These are phyloP conservation scores for Oophaga sylvatica DNA, from an alignment of 2,797 vertebrate genomes.

Conservation along the genomic window DNA sequence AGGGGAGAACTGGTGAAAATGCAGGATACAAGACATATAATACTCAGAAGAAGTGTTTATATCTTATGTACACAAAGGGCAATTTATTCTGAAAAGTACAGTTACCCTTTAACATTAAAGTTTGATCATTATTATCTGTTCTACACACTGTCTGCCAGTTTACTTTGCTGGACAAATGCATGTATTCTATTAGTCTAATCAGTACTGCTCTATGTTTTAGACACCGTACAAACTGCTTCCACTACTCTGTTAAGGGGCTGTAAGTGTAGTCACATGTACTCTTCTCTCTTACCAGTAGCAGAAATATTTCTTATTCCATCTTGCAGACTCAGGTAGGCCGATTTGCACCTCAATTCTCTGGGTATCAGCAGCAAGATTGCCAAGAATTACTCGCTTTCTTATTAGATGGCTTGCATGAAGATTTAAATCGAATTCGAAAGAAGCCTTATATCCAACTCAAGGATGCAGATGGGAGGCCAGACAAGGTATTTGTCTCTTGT, in stretches of 20 bases:
- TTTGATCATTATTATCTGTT: neutral
- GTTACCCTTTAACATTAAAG: neutral
- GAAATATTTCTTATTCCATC: slow-evolving; percentile 16
- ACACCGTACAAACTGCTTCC: neutral
- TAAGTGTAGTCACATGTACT: neutral
- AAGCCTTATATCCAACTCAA: slow-evolving; percentile 98
- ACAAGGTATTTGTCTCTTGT: slow-evolving; percentile 80
- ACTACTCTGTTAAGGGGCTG: too few species aligned
- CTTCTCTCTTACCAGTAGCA: neutral
- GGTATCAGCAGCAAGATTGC: slow-evolving; percentile 98
- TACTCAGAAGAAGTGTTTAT: too few species aligned
- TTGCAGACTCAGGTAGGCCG: slow-evolving; percentile 93
- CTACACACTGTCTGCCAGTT: neutral
- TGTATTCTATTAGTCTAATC: neutral
- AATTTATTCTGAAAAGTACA: too few species aligned
- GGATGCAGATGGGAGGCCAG: slow-evolving; percentile 91
- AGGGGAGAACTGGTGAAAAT: too few species aligned
- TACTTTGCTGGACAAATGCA: neutral
- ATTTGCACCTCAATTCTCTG: slow-evolving; percentile 97
- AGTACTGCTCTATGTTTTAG: neutral
- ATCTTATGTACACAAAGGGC: too few species aligned
- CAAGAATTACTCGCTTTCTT: slow-evolving; percentile 96
- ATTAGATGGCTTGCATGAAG: slow-evolving; percentile 96
- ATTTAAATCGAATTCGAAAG: slow-evolving; percentile 96
- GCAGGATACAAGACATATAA: too few species aligned